These are phyloP conservation scores for Nestor notabilis DNA, from an alignment of 2,113 vertebrate genomes.

Conservation along the genomic window DNA sequence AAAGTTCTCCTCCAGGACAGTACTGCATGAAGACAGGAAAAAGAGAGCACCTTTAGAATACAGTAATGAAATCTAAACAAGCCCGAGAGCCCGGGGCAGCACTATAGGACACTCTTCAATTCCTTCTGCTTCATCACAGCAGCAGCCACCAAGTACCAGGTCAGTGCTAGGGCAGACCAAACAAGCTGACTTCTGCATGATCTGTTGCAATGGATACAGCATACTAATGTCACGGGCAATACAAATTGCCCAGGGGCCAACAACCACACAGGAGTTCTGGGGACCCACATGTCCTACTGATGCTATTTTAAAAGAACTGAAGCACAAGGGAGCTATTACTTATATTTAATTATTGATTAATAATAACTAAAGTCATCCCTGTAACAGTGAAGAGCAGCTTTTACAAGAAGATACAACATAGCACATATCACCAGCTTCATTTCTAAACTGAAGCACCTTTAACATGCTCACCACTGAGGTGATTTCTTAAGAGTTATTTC, in stretches of 20 bases:
- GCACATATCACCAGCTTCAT: background rate
- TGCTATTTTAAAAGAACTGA: background rate
- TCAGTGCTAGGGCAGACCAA: background rate
- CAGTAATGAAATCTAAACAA: background rate
- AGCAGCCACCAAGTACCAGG: fast-evolving
- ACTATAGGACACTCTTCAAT: background rate
- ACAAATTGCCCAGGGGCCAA: background rate
- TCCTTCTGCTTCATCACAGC: background rate
- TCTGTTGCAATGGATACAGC: fast-evolving
- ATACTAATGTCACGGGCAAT: fast-evolving
- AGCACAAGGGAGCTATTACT: background rate
- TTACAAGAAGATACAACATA: background rate
- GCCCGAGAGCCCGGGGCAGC: background rate
- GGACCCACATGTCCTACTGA: fast-evolving
- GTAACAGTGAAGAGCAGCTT: background rate
- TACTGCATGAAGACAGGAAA: conserved; percentile 76
- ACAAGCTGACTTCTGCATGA: fast-evolving
- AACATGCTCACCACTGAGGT: background rate
- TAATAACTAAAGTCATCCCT: background rate
- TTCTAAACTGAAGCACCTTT: background rate
- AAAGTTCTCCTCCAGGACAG: conserved; percentile 94
- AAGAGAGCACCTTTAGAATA: background rate
- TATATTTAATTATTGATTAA: background rate
- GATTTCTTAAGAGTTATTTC: background rate
- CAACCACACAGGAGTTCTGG: fast-evolving